Conservation (phyloP, 1,140 invertebrate genomes). For the Bombus huntii region DNA sequence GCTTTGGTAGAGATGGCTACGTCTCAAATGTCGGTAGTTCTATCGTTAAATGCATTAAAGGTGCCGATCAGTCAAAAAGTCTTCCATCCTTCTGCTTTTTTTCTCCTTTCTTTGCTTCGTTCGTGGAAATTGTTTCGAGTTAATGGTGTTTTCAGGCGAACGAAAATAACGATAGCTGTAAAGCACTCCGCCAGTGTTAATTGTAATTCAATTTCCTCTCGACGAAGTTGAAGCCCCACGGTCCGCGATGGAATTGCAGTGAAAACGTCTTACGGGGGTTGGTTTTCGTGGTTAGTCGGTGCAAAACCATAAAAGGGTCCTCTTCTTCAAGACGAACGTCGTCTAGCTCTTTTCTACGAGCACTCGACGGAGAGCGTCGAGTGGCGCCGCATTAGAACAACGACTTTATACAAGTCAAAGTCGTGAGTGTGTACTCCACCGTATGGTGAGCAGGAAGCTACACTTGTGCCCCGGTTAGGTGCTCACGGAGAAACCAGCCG, state of each 20-base stretch:
- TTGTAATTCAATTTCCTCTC: slow-evolving; percentile 43
- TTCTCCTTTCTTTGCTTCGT: neutral
- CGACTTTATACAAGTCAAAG: slow-evolving; percentile 60
- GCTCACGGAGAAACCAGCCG: slow-evolving; percentile 13
- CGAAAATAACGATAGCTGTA: slow-evolving; percentile 9
- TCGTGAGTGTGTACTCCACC: slow-evolving; percentile 37
- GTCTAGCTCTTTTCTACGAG: slow-evolving; percentile 48
- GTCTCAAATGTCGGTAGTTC: too few species aligned
- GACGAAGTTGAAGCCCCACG: neutral
- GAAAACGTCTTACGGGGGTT: neutral
- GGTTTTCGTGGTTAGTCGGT: slow-evolving; percentile 22
- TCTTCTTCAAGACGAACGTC: slow-evolving; percentile 37
- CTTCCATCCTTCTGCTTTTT: neutral
- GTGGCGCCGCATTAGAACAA: slow-evolving; percentile 50
- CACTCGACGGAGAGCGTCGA: slow-evolving; percentile 31
- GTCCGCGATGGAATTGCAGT: neutral
- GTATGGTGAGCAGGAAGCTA: slow-evolving; percentile 36
- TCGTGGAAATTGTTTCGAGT: neutral
- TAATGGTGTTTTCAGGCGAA: slow-evolving; percentile 2
- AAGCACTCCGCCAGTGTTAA: slow-evolving; percentile 37
- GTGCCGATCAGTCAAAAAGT: neutral
- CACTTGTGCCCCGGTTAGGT: slow-evolving; percentile 26
- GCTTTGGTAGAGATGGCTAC: too few species aligned
- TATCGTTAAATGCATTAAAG: neutral
- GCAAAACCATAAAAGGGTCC: slow-evolving; percentile 41